Conservation (phyloP, 2,888 invertebrate genomes). For the Cheiracanthium punctorium region DNA sequence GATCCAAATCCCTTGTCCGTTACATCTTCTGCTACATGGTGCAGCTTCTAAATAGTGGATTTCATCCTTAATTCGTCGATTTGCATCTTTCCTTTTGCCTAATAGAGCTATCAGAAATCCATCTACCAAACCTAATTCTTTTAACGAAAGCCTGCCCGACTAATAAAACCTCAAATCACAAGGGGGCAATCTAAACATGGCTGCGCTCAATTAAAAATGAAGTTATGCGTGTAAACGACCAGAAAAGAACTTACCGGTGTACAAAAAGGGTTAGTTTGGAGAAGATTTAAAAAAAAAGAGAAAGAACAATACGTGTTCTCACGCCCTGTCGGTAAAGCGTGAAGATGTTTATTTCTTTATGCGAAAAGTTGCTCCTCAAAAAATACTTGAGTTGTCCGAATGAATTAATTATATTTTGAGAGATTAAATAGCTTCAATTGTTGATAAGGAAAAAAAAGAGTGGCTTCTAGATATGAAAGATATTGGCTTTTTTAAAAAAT, state of each 20-base stretch:
- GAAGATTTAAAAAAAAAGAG: not conserved
- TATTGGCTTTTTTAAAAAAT: no score
- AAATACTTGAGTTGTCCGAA: not conserved
- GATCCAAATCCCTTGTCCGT: no score
- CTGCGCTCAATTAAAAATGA: constrained; percentile 13
- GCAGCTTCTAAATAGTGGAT: no score
- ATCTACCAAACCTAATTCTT: not conserved
- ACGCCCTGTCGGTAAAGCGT: constrained; percentile 3
- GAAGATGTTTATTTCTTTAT: not conserved
- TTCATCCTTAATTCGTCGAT: no score
- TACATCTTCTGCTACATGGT: no score
- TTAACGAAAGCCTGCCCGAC: not conserved
- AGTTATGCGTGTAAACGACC: constrained; percentile 2
- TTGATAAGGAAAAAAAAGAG: no score
- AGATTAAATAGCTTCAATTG: no score
- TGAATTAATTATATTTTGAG: not conserved
- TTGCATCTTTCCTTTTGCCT: no score
- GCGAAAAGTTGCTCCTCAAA: not conserved
- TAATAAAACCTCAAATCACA: not conserved
- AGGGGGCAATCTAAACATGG: not conserved
- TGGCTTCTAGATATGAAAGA: no score
- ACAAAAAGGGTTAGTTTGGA: not conserved
- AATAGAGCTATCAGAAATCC: not conserved
- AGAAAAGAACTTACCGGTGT: not conserved
- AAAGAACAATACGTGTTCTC: not conserved